These are phyloP conservation scores for Acropternis orthonyx DNA, from an alignment of 2,797 vertebrate genomes.

Conservation along the genomic window DNA sequence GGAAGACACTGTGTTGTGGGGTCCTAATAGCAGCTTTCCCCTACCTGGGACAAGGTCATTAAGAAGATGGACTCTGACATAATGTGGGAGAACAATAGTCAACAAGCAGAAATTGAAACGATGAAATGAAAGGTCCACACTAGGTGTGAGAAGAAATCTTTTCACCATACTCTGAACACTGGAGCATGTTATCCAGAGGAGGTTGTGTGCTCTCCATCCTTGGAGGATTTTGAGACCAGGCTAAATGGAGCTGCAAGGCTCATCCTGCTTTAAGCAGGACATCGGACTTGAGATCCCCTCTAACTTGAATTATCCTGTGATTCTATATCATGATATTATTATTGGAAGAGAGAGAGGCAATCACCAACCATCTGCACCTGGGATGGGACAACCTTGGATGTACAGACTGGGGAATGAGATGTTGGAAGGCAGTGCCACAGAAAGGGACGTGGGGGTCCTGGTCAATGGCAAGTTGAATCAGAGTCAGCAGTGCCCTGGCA, in stretches of 20 bases:
- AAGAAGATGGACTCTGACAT: background rate
- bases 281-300: background rate
- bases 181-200: background rate
- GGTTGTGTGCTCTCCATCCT: accelerated
- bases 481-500: background rate
- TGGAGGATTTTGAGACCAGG: background rate
- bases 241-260: background rate
- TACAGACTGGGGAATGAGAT: background rate
- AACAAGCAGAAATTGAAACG: background rate
- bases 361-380: background rate
- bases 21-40: background rate
- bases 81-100: background rate
- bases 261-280: background rate
- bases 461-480: accelerated
- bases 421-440: background rate
- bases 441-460: background rate
- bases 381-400: background rate
- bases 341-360: background rate
- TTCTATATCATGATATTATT: background rate
- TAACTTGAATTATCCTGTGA: background rate
- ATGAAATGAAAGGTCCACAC: background rate
- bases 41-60: background rate
- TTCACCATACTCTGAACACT: background rate
- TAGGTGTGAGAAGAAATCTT: background rate
- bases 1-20: background rate